Percentiles rank a stretch among this genome's conserved stretches.
Evolutionary conservation across 2,797 vertebrate species (phyloP).

Genomic region (Eulemur mongoz): DNA sequence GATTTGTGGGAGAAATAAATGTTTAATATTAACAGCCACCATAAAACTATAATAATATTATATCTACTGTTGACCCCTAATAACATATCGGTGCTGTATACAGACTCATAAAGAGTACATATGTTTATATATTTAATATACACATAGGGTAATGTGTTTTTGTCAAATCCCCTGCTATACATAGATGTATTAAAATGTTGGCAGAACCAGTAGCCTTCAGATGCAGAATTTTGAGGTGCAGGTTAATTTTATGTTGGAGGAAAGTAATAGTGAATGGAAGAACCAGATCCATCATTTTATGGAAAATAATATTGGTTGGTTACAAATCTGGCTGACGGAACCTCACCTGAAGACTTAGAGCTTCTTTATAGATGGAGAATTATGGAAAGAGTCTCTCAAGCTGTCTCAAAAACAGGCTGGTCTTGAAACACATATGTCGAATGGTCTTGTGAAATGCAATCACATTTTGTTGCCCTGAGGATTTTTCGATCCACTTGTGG

Average conservation of each 20-base stretch:
- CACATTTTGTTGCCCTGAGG: slow-evolving; percentile 29
- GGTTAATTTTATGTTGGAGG: slow-evolving; percentile 32
- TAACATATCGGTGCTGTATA: slow-evolving; percentile 39
- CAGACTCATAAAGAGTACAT: slow-evolving; percentile 47
- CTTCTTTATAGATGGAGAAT: slow-evolving; percentile 46
- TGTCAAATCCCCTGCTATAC: slow-evolving; percentile 12
- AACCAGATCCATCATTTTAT: not conserved
- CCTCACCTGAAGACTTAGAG: not conserved
- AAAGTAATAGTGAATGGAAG: slow-evolving; percentile 1
- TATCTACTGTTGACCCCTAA: slow-evolving; percentile 49
- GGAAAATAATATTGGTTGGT: slow-evolving; percentile 41
- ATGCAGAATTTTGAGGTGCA: slow-evolving; percentile 38
- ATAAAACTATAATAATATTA: slow-evolving; percentile 43
- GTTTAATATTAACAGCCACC: slow-evolving; percentile 38
- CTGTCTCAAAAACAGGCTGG: slow-evolving; percentile 10
- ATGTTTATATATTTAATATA: slow-evolving; percentile 50
- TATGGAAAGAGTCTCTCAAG: slow-evolving; percentile 19
- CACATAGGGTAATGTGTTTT: slow-evolving; percentile 29
- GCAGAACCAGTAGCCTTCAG: not conserved
- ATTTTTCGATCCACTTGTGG: slow-evolving; percentile 57
- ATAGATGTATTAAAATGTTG: slow-evolving; percentile 26
- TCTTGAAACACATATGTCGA: not conserved
- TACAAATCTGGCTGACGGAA: not conserved
- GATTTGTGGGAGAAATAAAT: slow-evolving; percentile 54
- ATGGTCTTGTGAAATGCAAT: slow-evolving; percentile 1